These are phyloP conservation scores for Liodrosophila aerea DNA, from an alignment of 2,888 invertebrate genomes.

Conservation along the genomic window DNA sequence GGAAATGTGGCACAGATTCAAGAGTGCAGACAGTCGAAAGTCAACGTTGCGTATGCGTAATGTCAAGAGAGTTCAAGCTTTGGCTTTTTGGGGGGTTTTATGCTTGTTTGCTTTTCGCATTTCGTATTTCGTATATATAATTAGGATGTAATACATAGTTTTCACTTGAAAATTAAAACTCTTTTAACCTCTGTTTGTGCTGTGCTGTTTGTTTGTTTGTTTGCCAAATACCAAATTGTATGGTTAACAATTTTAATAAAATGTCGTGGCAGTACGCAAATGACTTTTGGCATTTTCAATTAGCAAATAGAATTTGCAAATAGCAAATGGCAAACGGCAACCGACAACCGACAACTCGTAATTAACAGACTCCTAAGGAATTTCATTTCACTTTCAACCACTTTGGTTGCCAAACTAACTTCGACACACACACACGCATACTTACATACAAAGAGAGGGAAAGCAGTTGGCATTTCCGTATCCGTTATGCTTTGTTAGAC, in stretches of 20 bases:
- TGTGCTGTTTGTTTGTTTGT: constrained; percentile 23
- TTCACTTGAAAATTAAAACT: constrained; percentile 17
- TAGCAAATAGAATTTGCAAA: constrained; percentile 24
- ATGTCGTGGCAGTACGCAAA: constrained; percentile 1
- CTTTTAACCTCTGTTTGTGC: background rate
- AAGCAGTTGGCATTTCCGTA: constrained; percentile 56
- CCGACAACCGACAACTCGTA: constrained; percentile 21
- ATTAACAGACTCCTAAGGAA: constrained; percentile 15
- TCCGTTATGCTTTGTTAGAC: constrained; percentile 66
- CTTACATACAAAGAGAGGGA: background rate
- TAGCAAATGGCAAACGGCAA: constrained; percentile 19
- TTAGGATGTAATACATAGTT: constrained; percentile 35
- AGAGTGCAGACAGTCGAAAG: constrained; percentile 19
- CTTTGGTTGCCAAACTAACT: constrained; percentile 11
- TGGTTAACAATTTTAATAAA: background rate
- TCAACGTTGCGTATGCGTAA: constrained; percentile 29
- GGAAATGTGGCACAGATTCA: constrained; percentile 34
- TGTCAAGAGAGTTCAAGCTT: constrained; percentile 20
- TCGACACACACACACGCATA: constrained; percentile 16
- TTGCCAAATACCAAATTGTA: constrained; percentile 33
- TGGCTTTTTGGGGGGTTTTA: background rate
- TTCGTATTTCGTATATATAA: constrained; percentile 29
- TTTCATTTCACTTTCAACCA: constrained; percentile 29
- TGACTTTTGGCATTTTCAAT: constrained; percentile 51
- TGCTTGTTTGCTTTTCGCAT: constrained; percentile 22